Base-by-base conservation (phyloP, 2,113 vertebrate genomes). In the Menidia beryllina region DNA sequence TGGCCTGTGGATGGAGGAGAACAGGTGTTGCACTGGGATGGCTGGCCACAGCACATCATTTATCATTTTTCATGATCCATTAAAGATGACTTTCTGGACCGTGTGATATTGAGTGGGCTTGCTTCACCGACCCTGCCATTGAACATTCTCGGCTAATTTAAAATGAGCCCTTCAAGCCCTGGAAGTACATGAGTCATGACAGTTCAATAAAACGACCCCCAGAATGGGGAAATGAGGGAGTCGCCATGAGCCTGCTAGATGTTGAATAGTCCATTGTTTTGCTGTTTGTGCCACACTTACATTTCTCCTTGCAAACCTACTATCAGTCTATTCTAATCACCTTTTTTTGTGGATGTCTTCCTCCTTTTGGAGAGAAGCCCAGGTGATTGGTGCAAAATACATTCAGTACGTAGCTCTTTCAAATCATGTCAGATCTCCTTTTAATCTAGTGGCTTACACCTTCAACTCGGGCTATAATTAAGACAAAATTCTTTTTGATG, bases 91-190 rank as follows among this genome's bases (percentile, higher is more conserved):
- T 76, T 39, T 39, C 63, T 72, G 76, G 83, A 81, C 82, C 59
- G 34, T 67, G 79, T 67, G 81, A 75, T 91, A 91, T 91, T 61
- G 87, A 90, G 85, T 83, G 84, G 77, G 75, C 68, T 81, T 80
- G 88, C 86, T 90, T 72, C 79, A 63, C 56, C 57, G 86, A 67
- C 52, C 64, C 64, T 58, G 81, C 86, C 89, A 83, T 81, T 87
- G 86, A 89, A 77, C 82, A 72, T 77, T 82, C 50, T 55, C 84
- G 51, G 83, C 75, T 91, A 87, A 92, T 93, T 88, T 87, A 83
- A 86, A 86, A 84, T 69, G 85, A 92, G 86, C 60, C 78, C 84
- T 84, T 92, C 83, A 87, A 80, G 81, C 65, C 21, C 69, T 58
- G 89, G 86, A 91, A 88, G 84, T 73, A 74, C 86, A 81, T 66